Conservation (phyloP, 2,888 invertebrate species). For the Nomada flava region DNA sequence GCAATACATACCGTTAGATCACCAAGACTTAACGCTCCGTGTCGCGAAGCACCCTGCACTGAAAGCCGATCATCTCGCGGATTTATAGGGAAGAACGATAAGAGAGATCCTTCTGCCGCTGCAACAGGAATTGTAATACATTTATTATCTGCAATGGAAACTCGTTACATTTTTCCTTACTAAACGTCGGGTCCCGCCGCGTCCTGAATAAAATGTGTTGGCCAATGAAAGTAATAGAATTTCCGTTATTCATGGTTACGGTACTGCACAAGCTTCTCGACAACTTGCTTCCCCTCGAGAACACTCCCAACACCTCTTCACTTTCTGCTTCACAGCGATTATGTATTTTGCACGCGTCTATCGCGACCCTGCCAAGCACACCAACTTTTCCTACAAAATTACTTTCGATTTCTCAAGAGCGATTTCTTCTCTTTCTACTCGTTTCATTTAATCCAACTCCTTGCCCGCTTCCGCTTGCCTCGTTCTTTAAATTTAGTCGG, state of each 20-base stretch:
- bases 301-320: not conserved
- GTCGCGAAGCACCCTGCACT: constrained; percentile 17
- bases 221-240: constrained; percentile 21
- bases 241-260: constrained; percentile 7
- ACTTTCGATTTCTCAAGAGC: constrained; percentile 18
- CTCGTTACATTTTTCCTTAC: constrained; percentile 16
- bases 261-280: not conserved
- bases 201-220: not conserved
- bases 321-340: not conserved
- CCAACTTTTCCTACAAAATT: constrained; percentile 1
- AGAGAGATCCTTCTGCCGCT: constrained; percentile 12
- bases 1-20: constrained; percentile 27
- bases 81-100: constrained; percentile 29
- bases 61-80: constrained; percentile 53
- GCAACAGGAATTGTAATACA: constrained; percentile 1
- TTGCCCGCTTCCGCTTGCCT: constrained; percentile 13
- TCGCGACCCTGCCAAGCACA: not conserved
- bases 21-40: not conserved
- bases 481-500: constrained; percentile 49
- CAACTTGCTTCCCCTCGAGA: not conserved
- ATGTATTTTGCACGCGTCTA: not conserved
- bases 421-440: constrained; percentile 20
- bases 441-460: constrained; percentile 46
- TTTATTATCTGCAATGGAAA: constrained; percentile 8
- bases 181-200: constrained; percentile 8